These are phyloP conservation scores for Formica aserva DNA, from an alignment of 2,888 invertebrate genomes.

Conservation along the genomic window DNA sequence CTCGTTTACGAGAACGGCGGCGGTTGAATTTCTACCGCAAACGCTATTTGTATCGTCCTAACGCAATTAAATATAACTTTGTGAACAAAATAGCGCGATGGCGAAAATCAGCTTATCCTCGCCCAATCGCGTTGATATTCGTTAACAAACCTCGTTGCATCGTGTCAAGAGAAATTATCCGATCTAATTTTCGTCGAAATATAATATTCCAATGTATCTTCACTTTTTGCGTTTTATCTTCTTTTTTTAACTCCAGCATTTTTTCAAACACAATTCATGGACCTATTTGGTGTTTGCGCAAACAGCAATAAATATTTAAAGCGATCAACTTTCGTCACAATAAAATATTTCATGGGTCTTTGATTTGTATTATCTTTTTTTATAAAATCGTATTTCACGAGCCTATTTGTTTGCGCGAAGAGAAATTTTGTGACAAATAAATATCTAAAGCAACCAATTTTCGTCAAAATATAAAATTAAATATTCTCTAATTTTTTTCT, in stretches of 20 bases:
- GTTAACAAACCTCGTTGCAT: not conserved
- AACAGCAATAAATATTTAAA: not conserved
- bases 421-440: not conserved
- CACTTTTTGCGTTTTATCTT: not conserved
- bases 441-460: not conserved
- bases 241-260: not conserved
- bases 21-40: slow-evolving; percentile 41
- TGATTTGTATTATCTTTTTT: not conserved
- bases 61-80: slow-evolving; percentile 45
- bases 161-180: not conserved
- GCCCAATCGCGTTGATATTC: slow-evolving; percentile 22
- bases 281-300: not conserved
- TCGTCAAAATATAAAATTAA: not conserved
- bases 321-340: not conserved
- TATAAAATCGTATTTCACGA: not conserved
- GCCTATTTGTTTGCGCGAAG: not conserved
- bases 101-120: slow-evolving; percentile 32
- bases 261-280: not conserved
- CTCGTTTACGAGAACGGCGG: slow-evolving; percentile 5
- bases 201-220: not conserved
- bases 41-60: slow-evolving; percentile 15
- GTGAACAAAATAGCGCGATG: slow-evolving; percentile 23
- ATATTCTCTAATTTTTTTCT: not conserved
- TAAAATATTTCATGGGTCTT: not conserved
- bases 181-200: not conserved